Evolutionary conservation across 2,113 vertebrate species (phyloP), one percentile per base, ranked within the genome.

Genomic region (Platysternon megacephalum): DNA sequence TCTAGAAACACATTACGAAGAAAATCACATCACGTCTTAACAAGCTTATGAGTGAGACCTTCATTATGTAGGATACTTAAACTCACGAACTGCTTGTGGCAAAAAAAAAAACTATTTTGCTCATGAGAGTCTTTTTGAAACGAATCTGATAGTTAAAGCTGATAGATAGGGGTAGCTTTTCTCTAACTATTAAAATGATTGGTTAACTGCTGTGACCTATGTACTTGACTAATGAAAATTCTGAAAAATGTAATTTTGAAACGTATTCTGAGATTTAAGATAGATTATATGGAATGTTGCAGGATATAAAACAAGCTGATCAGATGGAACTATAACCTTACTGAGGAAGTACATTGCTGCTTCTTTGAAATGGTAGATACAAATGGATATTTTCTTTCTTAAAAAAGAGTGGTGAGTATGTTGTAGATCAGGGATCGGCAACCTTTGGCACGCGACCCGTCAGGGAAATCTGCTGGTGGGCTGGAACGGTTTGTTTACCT

Each of bases 1-100:
- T 82, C 85, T 88, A 32, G 92, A 94, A 93, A 84, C 13, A 46
- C 87, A 52, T 88, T 95, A 48, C 21, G 61, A 72, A 88, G 55
- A 89, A 94, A 96, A 94, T 91, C 61, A 51, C 42, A 87, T 91
- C n/a, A 56, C 11, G 11, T 82, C 93, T 89, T 74, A 88, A 87
- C 51, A 55, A 78, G 32, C 87, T 96, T 87, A 51, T 85, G 61
- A 82, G 56, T 21, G 22, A 93, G 83, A 86, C 21, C 81, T 91
- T 95, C 0, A 0, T 95, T 95, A 52, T 17, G 6, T 92, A 91
- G 35, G 22, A 82, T 32, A 58, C 52, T 48, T n/a, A 89, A 87
- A 8, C 79, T 68, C 48, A 78, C 26, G 21, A 88, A 93, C 82
- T 89, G 22, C 22, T n/a, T 61, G 5, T 82, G 95, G 65, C 12